Evolutionary conservation across 2,797 vertebrate species (phyloP).

Genomic region (Phrynocephalus guinanensis): DNA sequence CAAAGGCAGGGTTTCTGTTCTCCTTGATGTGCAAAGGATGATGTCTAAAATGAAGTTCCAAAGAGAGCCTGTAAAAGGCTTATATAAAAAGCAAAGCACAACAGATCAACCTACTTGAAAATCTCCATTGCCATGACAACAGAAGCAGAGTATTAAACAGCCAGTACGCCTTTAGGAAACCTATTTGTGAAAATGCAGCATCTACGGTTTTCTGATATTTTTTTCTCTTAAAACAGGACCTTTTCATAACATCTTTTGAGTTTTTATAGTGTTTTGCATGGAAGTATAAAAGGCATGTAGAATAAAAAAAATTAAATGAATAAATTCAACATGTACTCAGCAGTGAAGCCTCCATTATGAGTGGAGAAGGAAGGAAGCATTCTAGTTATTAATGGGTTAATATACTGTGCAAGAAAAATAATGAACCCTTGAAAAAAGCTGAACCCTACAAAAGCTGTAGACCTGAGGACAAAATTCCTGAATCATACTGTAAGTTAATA

Average conservation of each 20-base stretch:
- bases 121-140: constrained; percentile 80
- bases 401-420: background rate
- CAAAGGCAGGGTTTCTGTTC: constrained; percentile 55
- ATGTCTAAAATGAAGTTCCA: constrained; percentile 70
- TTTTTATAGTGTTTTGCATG: background rate
- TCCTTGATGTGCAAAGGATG: constrained; percentile 57
- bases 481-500: constrained; percentile 3
- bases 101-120: constrained; percentile 72
- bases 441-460: background rate
- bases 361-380: constrained; percentile 28
- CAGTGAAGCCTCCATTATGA: background rate
- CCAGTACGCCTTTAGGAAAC: constrained; percentile 61
- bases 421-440: background rate
- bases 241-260: constrained; percentile 6
- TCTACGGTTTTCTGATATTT: constrained; percentile 1
- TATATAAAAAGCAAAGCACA: constrained; percentile 76
- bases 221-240: background rate
- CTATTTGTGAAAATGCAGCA: constrained; percentile 33
- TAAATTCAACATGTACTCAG: constrained; percentile 8
- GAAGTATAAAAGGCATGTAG: background rate
- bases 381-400: background rate
- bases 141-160: constrained; percentile 71
- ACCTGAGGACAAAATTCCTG: constrained; percentile 18
- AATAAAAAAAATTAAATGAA: background rate
- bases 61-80: constrained; percentile 54